Evolutionary conservation across 1,140 invertebrate species (phyloP).

Genomic region (Ylistrum balloti): DNA sequence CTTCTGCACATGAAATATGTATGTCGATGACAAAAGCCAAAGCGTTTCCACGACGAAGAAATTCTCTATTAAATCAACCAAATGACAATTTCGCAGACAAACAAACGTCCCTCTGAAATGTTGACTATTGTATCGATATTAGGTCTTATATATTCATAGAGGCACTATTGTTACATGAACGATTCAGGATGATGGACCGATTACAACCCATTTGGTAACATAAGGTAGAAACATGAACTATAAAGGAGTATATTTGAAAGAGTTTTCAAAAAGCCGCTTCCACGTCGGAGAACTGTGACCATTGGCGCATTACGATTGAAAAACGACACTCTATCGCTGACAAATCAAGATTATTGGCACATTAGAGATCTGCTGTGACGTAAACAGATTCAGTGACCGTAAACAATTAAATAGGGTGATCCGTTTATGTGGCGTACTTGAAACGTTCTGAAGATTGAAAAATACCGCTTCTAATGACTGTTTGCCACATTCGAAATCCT

Average conservation of each 20-base stretch:
- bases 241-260: not conserved
- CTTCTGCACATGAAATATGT: too few relatives aligned
- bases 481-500: too few relatives aligned
- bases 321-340: not conserved
- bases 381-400: not conserved
- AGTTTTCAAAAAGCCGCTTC: not conserved
- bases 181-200: not conserved
- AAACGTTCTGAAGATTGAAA: not conserved
- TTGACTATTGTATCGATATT: too few relatives aligned
- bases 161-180: not conserved
- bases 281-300: not conserved
- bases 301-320: not conserved
- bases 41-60: too few relatives aligned
- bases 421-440: not conserved
- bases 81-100: too few relatives aligned
- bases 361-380: not conserved
- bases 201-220: too few relatives aligned
- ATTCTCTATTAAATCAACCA: too few relatives aligned
- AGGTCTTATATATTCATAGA: too few relatives aligned
- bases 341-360: slow-evolving; percentile 19
- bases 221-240: not conserved
- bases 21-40: too few relatives aligned
- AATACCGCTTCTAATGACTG: not conserved
- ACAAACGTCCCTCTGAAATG: too few relatives aligned
- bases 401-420: not conserved